These are phyloP conservation scores for Epinephelus coioides DNA, from an alignment of 2,797 vertebrate genomes.

Conservation along the genomic window DNA sequence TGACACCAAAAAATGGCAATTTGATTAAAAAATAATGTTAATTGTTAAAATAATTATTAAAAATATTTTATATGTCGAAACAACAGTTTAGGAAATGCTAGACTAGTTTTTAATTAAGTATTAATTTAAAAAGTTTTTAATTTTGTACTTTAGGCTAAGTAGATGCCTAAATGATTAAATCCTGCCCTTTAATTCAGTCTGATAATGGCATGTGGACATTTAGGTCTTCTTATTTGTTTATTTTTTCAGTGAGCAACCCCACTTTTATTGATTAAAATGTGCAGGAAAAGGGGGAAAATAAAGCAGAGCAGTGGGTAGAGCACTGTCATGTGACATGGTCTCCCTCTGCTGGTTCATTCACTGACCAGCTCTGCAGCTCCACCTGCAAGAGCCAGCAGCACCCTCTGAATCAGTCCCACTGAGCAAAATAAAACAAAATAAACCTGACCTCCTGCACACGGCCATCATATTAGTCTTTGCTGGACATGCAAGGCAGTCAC, in stretches of 20 bases:
- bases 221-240: background rate
- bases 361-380: conserved; percentile 43
- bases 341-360: conserved; percentile 82
- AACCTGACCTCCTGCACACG: background rate
- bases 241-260: background rate
- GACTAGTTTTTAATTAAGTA: background rate
- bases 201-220: background rate
- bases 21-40: background rate
- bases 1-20: background rate
- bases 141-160: background rate
- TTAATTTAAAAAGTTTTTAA: background rate
- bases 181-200: background rate
- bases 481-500: background rate
- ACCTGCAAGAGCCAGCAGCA: conserved; percentile 1
- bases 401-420: background rate
- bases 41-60: background rate
- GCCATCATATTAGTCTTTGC: background rate
- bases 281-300: background rate
- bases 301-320: background rate
- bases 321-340: conserved; percentile 68
- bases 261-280: background rate
- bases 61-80: background rate
- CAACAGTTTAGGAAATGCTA: background rate
- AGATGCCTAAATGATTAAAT: background rate
- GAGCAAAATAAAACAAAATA: background rate